Conservation (phyloP, 2,113 vertebrate species). For the Trichechus manatus region DNA sequence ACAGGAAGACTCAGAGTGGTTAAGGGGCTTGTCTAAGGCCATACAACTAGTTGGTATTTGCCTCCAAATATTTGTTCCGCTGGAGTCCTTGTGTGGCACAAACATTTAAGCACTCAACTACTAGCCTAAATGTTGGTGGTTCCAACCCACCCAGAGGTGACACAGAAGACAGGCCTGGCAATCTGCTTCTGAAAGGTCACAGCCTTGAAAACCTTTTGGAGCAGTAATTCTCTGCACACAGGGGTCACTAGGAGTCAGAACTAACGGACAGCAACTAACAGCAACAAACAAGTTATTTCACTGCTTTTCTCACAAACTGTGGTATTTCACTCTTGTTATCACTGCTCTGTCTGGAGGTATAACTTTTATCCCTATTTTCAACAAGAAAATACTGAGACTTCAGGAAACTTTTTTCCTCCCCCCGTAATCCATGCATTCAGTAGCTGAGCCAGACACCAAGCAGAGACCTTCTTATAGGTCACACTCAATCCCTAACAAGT, state of each 20-base stretch:
- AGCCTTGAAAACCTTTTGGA: too few relatives aligned
- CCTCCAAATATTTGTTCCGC: not conserved
- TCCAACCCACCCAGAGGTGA: too few relatives aligned
- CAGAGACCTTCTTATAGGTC: slow-evolving; percentile 42
- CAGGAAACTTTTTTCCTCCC: not conserved
- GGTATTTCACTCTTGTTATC: not conserved
- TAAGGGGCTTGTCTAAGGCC: not conserved
- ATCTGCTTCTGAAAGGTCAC: too few relatives aligned
- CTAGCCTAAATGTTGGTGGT: too few relatives aligned
- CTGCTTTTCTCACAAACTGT: not conserved
- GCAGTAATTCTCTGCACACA: too few relatives aligned
- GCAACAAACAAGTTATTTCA: not conserved
- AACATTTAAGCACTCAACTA: too few relatives aligned
- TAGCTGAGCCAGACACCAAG: slow-evolving; percentile 56
- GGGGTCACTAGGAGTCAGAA: too few relatives aligned
- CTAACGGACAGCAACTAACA: too few relatives aligned
- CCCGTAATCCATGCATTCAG: not conserved
- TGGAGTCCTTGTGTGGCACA: too few relatives aligned
- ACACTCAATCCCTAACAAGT: slow-evolving; percentile 47
- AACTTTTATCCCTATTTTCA: slow-evolving; percentile 63
- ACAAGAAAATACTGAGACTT: slow-evolving; percentile 22
- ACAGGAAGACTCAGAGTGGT: not conserved
- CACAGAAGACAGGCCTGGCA: too few relatives aligned
- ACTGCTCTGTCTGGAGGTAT: not conserved
- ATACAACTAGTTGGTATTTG: not conserved